Evolutionary conservation across 2,797 vertebrate species (phyloP).

Genomic region (Enteromius fasciolatus): DNA sequence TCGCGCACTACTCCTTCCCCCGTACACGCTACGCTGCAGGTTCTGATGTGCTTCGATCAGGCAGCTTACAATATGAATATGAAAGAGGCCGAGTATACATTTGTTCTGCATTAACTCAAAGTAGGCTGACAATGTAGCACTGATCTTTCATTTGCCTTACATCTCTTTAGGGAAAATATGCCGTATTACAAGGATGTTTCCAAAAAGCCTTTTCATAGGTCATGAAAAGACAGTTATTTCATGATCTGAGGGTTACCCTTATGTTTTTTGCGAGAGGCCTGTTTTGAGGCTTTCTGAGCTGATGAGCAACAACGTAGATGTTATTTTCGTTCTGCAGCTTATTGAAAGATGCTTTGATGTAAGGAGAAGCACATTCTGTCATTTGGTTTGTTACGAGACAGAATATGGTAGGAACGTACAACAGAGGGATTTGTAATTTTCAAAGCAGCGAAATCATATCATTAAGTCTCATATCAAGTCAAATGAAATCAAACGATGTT

Average conservation of each 20-base stretch:
- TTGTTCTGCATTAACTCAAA: constrained; percentile 63
- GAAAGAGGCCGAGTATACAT: constrained; percentile 61
- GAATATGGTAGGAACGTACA: constrained; percentile 27
- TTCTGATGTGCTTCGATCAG: constrained; percentile 58
- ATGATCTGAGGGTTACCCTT: constrained; percentile 54
- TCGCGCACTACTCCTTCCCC: constrained; percentile 27
- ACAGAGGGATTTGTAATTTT: constrained; percentile 47
- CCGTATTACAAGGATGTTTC: constrained; percentile 54
- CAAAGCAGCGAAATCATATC: constrained; percentile 47
- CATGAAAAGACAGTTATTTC: constrained; percentile 59
- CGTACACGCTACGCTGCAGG: constrained; percentile 53
- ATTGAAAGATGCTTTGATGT: constrained; percentile 45
- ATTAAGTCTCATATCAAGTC: constrained; percentile 50
- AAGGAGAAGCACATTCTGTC: constrained; percentile 50
- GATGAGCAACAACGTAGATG: constrained; percentile 37
- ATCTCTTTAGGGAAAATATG: constrained; percentile 56
- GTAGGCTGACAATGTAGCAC: constrained; percentile 50
- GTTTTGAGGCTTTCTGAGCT: constrained; percentile 41
- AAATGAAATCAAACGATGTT: constrained; percentile 45
- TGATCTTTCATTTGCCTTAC: constrained; percentile 59
- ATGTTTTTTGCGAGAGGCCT: constrained; percentile 36
- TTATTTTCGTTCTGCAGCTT: constrained; percentile 47
- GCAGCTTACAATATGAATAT: constrained; percentile 64
- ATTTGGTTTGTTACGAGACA: constrained; percentile 47
- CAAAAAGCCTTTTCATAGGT: constrained; percentile 58